Percentiles rank a stretch among this genome's conserved stretches.
Conservation (phyloP, 2,113 vertebrate species). For the Pedionomus torquatus region DNA sequence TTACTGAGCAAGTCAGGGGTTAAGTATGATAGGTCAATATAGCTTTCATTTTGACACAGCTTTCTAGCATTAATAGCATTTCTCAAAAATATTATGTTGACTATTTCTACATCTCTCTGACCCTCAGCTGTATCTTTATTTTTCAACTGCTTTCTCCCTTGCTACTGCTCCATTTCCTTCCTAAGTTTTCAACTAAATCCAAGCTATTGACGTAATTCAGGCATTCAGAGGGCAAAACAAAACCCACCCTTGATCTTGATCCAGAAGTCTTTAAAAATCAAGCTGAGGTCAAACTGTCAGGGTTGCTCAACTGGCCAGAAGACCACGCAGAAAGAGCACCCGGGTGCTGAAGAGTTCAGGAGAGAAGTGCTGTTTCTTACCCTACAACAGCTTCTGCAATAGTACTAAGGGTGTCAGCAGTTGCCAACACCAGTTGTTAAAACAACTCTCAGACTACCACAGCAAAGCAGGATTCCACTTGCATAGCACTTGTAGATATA, state of each 20-base stretch:
- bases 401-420: neutral
- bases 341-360: neutral
- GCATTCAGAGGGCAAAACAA: slow-evolving; percentile 23
- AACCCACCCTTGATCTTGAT: slow-evolving; percentile 16
- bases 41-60: neutral
- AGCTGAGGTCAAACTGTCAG: neutral
- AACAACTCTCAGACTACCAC: neutral
- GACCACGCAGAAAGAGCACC: neutral
- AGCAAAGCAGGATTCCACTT: neutral
- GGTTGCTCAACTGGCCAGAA: neutral
- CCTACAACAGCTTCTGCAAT: neutral
- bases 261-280: neutral
- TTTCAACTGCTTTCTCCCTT: slow-evolving; percentile 10
- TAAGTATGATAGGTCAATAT: neutral
- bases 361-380: neutral
- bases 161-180: slow-evolving; percentile 25
- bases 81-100: neutral
- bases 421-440: neutral
- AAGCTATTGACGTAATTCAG: slow-evolving; percentile 28
- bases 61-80: neutral
- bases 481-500: neutral
- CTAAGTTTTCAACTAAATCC: neutral
- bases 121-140: neutral
- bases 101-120: neutral
- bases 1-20: neutral